These are phyloP conservation scores for Sturnira hondurensis DNA, from an alignment of 2,113 vertebrate genomes.

Conservation along the genomic window DNA sequence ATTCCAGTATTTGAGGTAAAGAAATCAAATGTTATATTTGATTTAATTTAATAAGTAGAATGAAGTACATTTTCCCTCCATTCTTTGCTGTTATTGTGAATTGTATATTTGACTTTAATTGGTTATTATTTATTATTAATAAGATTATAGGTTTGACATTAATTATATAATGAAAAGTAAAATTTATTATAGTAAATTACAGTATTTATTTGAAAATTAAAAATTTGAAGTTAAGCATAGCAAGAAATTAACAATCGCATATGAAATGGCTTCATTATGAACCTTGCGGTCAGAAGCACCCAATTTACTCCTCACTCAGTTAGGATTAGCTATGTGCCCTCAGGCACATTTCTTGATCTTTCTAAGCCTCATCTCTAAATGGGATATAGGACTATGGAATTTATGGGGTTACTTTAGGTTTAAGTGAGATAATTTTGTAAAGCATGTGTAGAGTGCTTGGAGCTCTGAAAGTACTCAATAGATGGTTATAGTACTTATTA, in stretches of 20 bases:
- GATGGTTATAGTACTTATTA: background rate
- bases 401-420: background rate
- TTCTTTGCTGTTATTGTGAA: background rate
- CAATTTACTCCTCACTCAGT: background rate
- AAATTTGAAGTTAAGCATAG: conserved; percentile 10
- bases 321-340: background rate
- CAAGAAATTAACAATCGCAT: background rate
- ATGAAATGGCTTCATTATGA: background rate
- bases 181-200: background rate
- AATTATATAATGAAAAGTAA: background rate
- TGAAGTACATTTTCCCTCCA: background rate
- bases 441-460: background rate
- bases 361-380: background rate
- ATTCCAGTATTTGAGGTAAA: conserved; percentile 24
- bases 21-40: conserved; percentile 4
- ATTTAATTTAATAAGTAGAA: conserved; percentile 1
- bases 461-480: background rate
- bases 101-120: background rate
- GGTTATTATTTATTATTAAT: background rate
- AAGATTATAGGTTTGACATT: background rate
- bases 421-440: background rate
- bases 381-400: background rate
- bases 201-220: background rate
- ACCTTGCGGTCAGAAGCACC: background rate
- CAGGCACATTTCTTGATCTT: background rate